A percentile compares a stretch with the other conserved stretches of the same genome.
Conservation (phyloP, 2,113 vertebrate genomes). For the Excalfactoria chinensis region DNA sequence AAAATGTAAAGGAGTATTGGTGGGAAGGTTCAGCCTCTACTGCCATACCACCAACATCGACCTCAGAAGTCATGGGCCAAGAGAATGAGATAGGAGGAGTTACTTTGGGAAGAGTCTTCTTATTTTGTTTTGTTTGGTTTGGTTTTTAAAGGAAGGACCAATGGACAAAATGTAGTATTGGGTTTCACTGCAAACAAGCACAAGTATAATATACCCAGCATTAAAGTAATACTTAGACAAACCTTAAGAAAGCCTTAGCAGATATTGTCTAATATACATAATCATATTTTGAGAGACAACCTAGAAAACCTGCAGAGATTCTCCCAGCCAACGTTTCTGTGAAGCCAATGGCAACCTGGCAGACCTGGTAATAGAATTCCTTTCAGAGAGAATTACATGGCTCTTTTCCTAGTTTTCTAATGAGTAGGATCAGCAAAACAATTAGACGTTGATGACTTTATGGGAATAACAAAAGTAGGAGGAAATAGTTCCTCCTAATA, state of each 20-base stretch:
- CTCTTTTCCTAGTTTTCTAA: neutral
- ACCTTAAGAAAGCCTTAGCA: neutral
- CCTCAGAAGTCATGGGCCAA: too few species aligned
- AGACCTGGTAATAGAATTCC: neutral
- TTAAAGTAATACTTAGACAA: neutral
- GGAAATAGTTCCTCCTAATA: neutral
- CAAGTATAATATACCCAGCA: neutral
- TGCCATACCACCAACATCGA: neutral
- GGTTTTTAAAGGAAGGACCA: neutral
- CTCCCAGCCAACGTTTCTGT: neutral
- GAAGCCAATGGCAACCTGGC: neutral
- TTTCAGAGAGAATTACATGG: neutral
- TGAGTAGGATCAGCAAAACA: neutral
- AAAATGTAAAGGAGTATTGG: neutral
- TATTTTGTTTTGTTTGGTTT: neutral
- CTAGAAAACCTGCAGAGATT: neutral
- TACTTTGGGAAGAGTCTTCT: neutral
- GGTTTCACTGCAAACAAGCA: neutral
- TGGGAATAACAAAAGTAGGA: neutral
- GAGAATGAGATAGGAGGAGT: neutral
- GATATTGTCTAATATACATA: neutral
- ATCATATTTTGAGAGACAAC: neutral
- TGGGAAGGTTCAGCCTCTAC: neutral
- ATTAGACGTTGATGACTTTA: neutral
- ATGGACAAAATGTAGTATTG: neutral